Conservation (phyloP, 2,888 invertebrate species). For the Rapana venosa region DNA sequence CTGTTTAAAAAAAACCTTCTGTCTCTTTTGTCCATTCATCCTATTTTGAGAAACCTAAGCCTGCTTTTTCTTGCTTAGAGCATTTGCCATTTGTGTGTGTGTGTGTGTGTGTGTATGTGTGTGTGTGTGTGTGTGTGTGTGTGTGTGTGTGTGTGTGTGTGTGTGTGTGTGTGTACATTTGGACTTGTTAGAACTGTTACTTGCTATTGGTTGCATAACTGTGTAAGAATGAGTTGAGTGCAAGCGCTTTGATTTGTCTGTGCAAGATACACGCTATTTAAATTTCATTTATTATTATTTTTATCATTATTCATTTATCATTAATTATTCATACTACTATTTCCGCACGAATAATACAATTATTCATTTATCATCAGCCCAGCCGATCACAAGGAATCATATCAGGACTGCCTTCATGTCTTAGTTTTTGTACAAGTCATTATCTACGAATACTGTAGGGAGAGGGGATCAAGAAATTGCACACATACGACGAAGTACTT, state of each 20-base stretch:
- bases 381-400: background rate
- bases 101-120: constrained; percentile 27
- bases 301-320: background rate
- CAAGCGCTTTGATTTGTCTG: no score
- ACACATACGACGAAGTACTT: background rate
- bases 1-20: no score
- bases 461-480: background rate
- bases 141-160: background rate
- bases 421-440: background rate
- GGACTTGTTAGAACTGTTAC: no score
- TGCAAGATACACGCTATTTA: no score
- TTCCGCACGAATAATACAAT: background rate
- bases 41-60: no score
- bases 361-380: background rate
- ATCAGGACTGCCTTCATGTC: background rate
- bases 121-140: constrained; percentile 1
- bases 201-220: no score
- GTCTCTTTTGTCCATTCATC: no score
- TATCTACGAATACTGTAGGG: background rate
- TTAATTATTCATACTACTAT: background rate
- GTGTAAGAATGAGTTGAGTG: no score
- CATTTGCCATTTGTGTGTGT: background rate
- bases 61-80: no score
- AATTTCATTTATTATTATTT: no score
- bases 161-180: constrained; percentile 2